Base-by-base conservation (phyloP, 2,113 vertebrate genomes). In the Hucho hucho region DNA sequence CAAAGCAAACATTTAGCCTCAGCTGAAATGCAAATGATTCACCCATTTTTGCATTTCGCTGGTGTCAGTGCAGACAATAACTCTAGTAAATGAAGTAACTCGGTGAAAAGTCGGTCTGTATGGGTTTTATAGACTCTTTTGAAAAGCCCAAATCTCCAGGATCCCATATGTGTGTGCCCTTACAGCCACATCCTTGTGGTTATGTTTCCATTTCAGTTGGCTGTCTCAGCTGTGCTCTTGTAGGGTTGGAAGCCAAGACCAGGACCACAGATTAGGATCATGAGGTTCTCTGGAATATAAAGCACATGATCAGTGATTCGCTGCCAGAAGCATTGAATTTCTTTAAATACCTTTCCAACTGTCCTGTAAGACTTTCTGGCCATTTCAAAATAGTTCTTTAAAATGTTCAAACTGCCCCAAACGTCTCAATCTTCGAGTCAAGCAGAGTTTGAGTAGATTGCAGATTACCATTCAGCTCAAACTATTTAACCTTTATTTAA, bases 21-120 rank as follows among this genome's bases (percentile, higher is more conserved):
- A 37, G 37, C 7, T 9, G 9, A 9, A 37, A 43, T 43, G 37
- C 37, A 43, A 43, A 43, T 43, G 9, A 43, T 2, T 11, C 2
- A 0, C 9, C 37, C 9, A 43, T 3, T 43, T 61, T 61, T 61
- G 16, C 24, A 65, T 29, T 18, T 65, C 37, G 65, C 12, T 18
- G 43, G 63, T 73, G 72, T 74, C 75, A 47, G 14, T 0, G 0
- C 53, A 72, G 26, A 37, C 46, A 74, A 79, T 72, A 81, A 82
- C 68, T 79, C 37, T 24, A 43, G 37, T 43, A 43, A 43, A 43
- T 11, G 6, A 70, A 76, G 24, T 2, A 2, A 43, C 37, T 5
- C 29, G 6, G 29, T 6, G 29, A 32, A 29, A 29, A 29, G 28
- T 29, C 4, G 4, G 28, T 29, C 28, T 37, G 1, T 6, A 32